Conservation (phyloP, 2,113 vertebrate species). For the Crotalus horridus region DNA sequence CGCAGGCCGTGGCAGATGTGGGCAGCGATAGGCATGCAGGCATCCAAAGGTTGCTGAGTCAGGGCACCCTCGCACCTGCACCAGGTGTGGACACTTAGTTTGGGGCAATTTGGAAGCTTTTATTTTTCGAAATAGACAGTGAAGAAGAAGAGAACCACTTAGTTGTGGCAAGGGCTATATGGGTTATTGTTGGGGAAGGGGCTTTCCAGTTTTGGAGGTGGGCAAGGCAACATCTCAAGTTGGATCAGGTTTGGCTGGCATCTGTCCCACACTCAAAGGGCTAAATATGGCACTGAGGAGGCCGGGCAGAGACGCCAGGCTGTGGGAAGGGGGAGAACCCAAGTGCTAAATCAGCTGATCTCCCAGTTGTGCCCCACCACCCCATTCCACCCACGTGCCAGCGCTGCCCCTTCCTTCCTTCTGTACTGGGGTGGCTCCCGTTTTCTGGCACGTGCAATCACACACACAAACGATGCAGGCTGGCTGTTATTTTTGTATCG, state of each 20-base stretch:
- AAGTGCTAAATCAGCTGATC: neutral
- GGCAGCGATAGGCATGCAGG: no score
- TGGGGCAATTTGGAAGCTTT: no score
- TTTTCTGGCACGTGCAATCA: neutral
- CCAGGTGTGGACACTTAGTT: no score
- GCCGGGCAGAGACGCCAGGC: neutral
- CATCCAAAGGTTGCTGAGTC: no score
- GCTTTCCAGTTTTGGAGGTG: no score
- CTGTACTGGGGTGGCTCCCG: neutral
- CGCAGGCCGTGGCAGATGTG: no score
- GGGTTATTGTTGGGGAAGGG: no score
- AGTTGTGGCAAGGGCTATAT: neutral
- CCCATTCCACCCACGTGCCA: neutral
- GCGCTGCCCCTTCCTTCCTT: neutral
- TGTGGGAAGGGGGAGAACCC: neutral
- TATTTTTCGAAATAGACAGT: no score
- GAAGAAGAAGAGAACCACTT: neutral
- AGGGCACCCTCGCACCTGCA: no score
- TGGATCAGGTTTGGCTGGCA: neutral
- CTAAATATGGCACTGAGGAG: neutral
- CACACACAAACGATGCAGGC: neutral
- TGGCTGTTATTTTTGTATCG: constrained; percentile 34
- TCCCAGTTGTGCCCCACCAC: neutral
- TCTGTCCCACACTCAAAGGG: neutral
- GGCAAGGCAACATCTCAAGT: neutral